Evolutionary conservation across 2,888 invertebrate genomes (phyloP).

Genomic region (Eretmocerus hayati): DNA sequence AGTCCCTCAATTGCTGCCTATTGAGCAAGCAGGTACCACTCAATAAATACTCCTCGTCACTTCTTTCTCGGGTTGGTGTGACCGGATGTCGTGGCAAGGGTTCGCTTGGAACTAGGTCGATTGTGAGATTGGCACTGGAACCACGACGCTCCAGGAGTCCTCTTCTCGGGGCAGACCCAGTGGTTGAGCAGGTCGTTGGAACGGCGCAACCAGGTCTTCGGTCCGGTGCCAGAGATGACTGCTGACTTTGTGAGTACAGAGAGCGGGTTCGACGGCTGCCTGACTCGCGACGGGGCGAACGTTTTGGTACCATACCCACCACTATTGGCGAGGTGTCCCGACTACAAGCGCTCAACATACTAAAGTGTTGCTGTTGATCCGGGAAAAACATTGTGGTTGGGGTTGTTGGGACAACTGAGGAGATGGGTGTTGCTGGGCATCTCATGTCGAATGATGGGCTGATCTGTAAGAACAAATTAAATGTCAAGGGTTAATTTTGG

Average conservation of each 20-base stretch:
- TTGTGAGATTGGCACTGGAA: constrained; percentile 83
- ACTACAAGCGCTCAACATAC: too few relatives aligned
- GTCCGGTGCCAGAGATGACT: constrained; percentile 9
- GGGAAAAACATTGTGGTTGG: too few relatives aligned
- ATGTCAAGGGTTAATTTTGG: too few relatives aligned
- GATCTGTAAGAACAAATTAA: too few relatives aligned
- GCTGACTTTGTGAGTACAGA: constrained; percentile 18
- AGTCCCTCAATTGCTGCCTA: constrained; percentile 49
- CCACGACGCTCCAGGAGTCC: constrained; percentile 77
- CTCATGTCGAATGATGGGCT: too few relatives aligned
- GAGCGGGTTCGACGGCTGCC: constrained; percentile 19
- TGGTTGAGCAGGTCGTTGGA: background rate
- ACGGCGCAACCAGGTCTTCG: constrained; percentile 2
- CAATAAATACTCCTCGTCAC: constrained; percentile 52
- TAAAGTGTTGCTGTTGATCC: too few relatives aligned
- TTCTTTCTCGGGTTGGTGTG: constrained; percentile 54
- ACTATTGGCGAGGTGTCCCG: too few relatives aligned
- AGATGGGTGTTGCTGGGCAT: too few relatives aligned
- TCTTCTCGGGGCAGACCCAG: background rate
- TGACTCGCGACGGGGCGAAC: constrained; percentile 8
- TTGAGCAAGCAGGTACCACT: constrained; percentile 54
- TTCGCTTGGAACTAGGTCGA: constrained; percentile 56
- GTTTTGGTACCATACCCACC: constrained; percentile 1
- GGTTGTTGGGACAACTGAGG: too few relatives aligned
- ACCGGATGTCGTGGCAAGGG: constrained; percentile 45